Conservation (phyloP, 2,797 vertebrate genomes). For the Ceyx erithaca region DNA sequence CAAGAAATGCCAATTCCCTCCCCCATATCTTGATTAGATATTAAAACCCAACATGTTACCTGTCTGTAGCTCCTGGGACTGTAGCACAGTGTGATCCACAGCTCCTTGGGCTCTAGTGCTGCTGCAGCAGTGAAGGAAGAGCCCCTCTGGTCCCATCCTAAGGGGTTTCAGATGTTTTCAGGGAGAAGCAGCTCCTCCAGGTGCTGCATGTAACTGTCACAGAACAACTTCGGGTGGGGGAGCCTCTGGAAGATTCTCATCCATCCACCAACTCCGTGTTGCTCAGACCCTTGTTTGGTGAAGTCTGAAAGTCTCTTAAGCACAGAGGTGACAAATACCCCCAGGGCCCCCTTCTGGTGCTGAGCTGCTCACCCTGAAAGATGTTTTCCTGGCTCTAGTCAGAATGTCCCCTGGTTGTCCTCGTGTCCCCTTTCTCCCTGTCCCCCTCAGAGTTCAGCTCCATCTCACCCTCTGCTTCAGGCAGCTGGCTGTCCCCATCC, state of each 20-base stretch:
- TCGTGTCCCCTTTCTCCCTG: fast-evolving
- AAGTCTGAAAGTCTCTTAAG: not conserved
- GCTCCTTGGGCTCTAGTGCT: not conserved
- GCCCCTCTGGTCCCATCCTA: not conserved
- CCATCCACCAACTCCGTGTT: not conserved
- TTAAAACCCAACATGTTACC: not conserved
- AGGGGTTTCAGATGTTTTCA: not conserved
- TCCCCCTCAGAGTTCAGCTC: not conserved
- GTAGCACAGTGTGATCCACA: not conserved
- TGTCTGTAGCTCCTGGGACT: not conserved
- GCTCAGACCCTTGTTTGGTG: not conserved
- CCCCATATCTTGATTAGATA: not conserved
- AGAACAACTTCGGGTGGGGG: no score
- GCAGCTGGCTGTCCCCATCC: not conserved
- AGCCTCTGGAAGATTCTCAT: not conserved
- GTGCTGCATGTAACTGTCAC: no score
- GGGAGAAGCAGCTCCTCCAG: no score
- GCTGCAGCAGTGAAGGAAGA: not conserved
- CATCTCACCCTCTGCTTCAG: not conserved
- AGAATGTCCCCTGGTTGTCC: not conserved
- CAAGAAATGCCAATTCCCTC: not conserved
- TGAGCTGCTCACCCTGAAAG: no score
- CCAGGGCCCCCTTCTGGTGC: no score
- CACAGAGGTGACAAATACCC: not conserved
- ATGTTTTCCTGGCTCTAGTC: no score